Evolutionary conservation across 2,797 vertebrate genomes (phyloP).

Genomic region (Okamejei kenojei): DNA sequence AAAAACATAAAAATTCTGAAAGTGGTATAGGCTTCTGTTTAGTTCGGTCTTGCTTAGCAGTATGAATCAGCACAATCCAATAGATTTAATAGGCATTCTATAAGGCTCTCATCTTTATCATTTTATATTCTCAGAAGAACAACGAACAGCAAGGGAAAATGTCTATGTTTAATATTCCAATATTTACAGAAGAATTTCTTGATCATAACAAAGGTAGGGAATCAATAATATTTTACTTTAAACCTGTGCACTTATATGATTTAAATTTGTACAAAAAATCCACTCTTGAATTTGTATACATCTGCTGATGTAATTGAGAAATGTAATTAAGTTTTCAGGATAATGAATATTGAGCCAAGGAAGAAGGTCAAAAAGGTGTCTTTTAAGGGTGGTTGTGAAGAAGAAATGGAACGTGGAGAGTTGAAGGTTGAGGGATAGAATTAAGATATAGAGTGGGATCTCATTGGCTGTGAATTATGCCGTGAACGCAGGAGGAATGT

Average conservation of each 20-base stretch:
- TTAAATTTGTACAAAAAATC: not conserved
- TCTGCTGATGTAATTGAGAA: too few relatives aligned
- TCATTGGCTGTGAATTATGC: not conserved
- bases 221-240: not conserved
- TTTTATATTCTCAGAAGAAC: conserved; percentile 2
- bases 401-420: not conserved
- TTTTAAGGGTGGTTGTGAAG: not conserved
- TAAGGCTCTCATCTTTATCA: not conserved
- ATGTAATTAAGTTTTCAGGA: not conserved
- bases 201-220: conserved; percentile 35
- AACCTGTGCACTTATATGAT: not conserved
- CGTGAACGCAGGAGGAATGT: not conserved
- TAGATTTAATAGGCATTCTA: not conserved
- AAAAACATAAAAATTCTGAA: not conserved
- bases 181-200: conserved; percentile 36
- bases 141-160: conserved; percentile 29
- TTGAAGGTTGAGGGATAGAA: not conserved
- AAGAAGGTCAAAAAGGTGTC: not conserved
- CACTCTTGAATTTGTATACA: not conserved
- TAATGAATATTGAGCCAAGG: not conserved
- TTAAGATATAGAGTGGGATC: not conserved
- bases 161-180: conserved; percentile 38
- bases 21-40: not conserved
- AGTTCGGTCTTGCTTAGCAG: not conserved
- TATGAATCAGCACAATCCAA: not conserved